Conservation (phyloP, 2,113 vertebrate genomes). For the Scomber japonicus region DNA sequence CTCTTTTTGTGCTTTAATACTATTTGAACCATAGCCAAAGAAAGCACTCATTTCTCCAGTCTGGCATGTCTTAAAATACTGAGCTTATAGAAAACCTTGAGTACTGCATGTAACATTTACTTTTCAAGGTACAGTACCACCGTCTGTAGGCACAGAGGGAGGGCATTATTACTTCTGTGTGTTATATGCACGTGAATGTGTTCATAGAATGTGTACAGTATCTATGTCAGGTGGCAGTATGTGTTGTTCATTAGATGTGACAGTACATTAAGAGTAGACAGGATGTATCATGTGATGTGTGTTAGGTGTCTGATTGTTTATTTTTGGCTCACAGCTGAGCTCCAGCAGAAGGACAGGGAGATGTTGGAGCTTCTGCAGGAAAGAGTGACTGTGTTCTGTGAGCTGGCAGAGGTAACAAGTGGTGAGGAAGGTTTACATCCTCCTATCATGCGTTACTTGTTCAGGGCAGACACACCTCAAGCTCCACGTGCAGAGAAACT, state of each 20-base stretch:
- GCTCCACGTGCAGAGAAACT: constrained; percentile 87
- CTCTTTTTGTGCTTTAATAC: no score
- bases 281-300: background rate
- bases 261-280: background rate
- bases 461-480: constrained; percentile 87
- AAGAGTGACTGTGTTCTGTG: constrained; percentile 90
- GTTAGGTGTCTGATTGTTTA: background rate
- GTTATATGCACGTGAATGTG: background rate
- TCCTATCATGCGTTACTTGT: constrained; percentile 84
- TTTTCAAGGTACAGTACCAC: no score
- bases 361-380: constrained; percentile 90
- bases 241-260: background rate
- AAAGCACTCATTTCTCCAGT: no score
- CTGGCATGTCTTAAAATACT: no score
- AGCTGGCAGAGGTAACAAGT: constrained; percentile 87
- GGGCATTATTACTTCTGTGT: no score
- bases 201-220: background rate
- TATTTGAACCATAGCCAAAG: no score
- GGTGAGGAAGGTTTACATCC: constrained; percentile 80
- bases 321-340: constrained; percentile 82
- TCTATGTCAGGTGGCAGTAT: background rate
- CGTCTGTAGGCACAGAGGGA: no score
- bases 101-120: no score
- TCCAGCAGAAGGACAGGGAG: constrained; percentile 90
- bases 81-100: no score